Conservation (phyloP, 1,140 invertebrate species). For the Anastrepha ludens region DNA sequence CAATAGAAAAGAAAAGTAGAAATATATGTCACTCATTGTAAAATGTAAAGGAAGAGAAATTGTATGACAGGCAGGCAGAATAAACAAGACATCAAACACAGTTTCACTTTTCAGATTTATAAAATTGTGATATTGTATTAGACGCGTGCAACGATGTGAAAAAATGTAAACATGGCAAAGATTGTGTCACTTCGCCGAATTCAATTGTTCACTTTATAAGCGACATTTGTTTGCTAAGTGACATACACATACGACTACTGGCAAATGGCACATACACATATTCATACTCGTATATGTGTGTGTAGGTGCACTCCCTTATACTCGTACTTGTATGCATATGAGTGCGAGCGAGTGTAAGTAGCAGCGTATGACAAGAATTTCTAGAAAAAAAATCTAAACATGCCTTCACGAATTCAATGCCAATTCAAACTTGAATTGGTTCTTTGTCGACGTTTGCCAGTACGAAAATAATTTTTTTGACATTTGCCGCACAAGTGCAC, state of each 20-base stretch:
- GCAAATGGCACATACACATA: not conserved
- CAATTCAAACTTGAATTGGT: conserved; percentile 46
- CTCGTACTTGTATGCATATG: not conserved
- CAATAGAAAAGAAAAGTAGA: not conserved
- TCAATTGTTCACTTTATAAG: conserved; percentile 50
- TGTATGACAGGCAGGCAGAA: not conserved
- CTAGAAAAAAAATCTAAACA: not conserved
- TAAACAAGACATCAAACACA: conserved; percentile 40
- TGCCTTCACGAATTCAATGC: conserved; percentile 26
- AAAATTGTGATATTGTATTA: not conserved
- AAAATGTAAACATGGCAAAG: conserved; percentile 48
- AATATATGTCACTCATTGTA: conserved; percentile 33
- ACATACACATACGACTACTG: not conserved
- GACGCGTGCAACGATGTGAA: conserved; percentile 11
- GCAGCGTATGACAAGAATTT: not conserved
- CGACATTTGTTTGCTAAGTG: conserved; percentile 40
- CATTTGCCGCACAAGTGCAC: conserved; percentile 41
- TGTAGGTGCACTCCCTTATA: not conserved
- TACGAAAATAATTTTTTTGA: conserved; percentile 32
- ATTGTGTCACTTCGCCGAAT: conserved; percentile 45
- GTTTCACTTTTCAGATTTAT: not conserved
- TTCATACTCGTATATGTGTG: too few relatives aligned
- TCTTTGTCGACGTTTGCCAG: conserved; percentile 30
- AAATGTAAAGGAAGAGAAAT: not conserved
- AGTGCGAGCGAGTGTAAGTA: not conserved